A percentile compares a stretch with the other conserved stretches of the same genome.
These are phyloP conservation scores for Actenoides lindsayi DNA, from an alignment of 2,113 vertebrate genomes.

Conservation along the genomic window DNA sequence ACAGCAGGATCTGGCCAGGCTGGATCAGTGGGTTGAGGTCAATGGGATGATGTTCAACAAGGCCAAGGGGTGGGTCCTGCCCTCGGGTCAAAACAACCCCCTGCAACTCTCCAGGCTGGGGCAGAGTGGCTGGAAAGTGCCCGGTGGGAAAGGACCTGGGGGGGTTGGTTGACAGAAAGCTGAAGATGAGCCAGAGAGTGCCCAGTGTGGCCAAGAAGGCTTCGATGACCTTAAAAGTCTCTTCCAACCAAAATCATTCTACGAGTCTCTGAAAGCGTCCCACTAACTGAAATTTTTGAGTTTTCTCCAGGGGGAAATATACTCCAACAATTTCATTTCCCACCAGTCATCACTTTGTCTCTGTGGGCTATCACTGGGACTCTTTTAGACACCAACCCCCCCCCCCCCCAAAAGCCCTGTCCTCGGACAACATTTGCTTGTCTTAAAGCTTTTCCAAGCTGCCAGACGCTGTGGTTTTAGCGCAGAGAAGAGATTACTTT, in stretches of 20 bases:
- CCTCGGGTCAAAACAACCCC: neutral
- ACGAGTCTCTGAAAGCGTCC: neutral
- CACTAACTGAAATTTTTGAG: neutral
- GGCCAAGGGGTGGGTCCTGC: too few relatives aligned
- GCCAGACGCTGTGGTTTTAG: neutral
- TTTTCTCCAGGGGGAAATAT: neutral
- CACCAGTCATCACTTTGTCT: neutral
- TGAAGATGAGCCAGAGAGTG: neutral
- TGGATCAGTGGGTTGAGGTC: neutral
- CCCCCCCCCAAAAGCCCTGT: neutral
- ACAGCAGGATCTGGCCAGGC: neutral
- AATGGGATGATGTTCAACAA: neutral
- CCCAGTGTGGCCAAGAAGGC: neutral
- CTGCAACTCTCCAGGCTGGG: neutral
- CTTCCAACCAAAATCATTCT: neutral
- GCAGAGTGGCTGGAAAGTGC: neutral
- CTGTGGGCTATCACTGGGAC: fast-evolving
- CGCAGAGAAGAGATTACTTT: neutral
- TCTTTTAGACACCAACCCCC: neutral
- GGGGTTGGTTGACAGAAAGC: too few relatives aligned
- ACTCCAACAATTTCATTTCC: neutral
- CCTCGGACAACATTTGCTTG: neutral
- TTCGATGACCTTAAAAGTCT: neutral
- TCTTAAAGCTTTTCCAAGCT: neutral
- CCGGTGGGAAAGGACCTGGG: neutral